Percentiles rank a stretch among this genome's conserved stretches.
phyloP scores from a whole-genome alignment of 2,113 vertebrate species.

The Chamaetylas fuelleborni region DNA sequence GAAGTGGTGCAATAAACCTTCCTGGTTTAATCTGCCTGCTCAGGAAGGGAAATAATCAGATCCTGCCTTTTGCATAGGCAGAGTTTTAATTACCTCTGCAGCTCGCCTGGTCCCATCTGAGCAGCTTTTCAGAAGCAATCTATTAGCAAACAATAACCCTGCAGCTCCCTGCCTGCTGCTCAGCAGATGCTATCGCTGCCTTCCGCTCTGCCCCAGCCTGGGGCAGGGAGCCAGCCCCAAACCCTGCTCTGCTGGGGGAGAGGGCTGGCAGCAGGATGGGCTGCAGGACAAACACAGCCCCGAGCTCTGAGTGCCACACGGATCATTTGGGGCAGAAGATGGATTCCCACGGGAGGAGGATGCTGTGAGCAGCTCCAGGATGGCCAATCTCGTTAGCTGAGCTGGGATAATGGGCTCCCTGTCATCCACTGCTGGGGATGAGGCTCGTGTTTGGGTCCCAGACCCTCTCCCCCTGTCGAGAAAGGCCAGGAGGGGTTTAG shows the following conservation, averaged over 20 bases:
- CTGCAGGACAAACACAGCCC: neutral
- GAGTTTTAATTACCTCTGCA: conserved; percentile 74
- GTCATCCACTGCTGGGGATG: neutral
- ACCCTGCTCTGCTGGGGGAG: neutral
- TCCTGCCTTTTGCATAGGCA: conserved; percentile 61
- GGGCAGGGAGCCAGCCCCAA: neutral
- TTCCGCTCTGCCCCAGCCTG: neutral
- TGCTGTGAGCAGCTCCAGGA: neutral
- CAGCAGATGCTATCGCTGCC: neutral
- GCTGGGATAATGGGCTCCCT: fast-evolving
- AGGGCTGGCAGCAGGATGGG: neutral
- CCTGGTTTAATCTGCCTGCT: conserved; percentile 52
- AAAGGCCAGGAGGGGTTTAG: neutral
- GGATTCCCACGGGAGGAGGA: neutral
- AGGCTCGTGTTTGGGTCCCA: fast-evolving
- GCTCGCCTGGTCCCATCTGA: conserved; percentile 51
- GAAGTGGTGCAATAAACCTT: conserved; percentile 52
- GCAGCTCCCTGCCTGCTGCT: neutral
- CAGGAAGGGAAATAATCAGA: conserved; percentile 61
- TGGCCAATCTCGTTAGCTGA: fast-evolving
- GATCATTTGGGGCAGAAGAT: neutral
- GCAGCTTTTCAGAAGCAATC: conserved; percentile 66
- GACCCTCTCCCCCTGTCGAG: neutral
- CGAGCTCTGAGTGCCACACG: fast-evolving
- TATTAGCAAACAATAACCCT: conserved; percentile 66